Evolutionary conservation across 2,888 invertebrate species (phyloP), one percentile per base, ranked within the genome.

Genomic region (Tenthredo notha): DNA sequence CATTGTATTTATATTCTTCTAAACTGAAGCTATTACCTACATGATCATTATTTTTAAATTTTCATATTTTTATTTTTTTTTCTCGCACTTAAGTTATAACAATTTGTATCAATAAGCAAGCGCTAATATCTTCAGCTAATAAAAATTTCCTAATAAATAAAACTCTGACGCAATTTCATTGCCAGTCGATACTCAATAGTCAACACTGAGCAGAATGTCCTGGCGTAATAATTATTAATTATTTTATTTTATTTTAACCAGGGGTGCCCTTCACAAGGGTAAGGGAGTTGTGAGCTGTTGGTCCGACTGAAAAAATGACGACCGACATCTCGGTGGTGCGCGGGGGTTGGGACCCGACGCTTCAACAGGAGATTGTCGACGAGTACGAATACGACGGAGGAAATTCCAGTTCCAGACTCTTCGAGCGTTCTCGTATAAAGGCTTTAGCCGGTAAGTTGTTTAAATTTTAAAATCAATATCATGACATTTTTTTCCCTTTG

Each of bases 341-440:
- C 94, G 90, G 91, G 90, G 93, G 93, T 88, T 99, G 98, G 98
- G 98, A 98, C 95, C 98, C 98, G 92, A 97, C 97, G 94, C 95
- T 96, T 88, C 98, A 98, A 92, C 98, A 98, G 94, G 98, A 98
- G 95, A 97, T 98, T 94, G 97, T 98, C 94, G 98, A 98, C 94
- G 99, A 99, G 94, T 99, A 99, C 95, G 99, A 99, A 95, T 99
- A 99, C 95, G 99, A 99, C 95, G 99, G 99, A 93, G 99, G 99
- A 92, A 99, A 99, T 94, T 99, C 98, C 91, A 99, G 99, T 91
- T 99, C 99, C 91, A 97, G 99, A 93, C 96, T 99, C 89, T 99
- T 99, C 95, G 99, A 99, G 96, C 96, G 99, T 94, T 99, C 99
- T 92, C 97, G 99, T 93, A 99, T 99, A 93, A 99, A 99, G 95